These are phyloP conservation scores for Apomyelois bistriatella DNA, from an alignment of 2,888 invertebrate species.

Conservation along the genomic window DNA sequence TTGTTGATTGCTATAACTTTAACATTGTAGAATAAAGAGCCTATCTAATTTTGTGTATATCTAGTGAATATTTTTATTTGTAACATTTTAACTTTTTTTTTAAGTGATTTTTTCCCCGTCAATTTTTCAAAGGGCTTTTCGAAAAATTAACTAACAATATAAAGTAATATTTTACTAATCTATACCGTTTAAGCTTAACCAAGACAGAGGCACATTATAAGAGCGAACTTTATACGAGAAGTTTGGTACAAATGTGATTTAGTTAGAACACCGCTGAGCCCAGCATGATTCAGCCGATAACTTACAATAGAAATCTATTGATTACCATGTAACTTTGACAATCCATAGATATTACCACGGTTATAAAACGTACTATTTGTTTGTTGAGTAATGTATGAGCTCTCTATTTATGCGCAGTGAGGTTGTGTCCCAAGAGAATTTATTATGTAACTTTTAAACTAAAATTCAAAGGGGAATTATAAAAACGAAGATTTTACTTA, in stretches of 20 bases:
- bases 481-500: too few relatives aligned
- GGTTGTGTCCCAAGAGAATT: slow-evolving; percentile 3
- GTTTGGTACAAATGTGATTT: slow-evolving; percentile 32
- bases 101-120: too few relatives aligned
- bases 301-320: slow-evolving; percentile 31
- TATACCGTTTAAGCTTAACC: not conserved
- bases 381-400: slow-evolving; percentile 12
- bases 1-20: slow-evolving; percentile 21
- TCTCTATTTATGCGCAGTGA: slow-evolving; percentile 14
- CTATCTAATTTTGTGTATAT: too few relatives aligned
- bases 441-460: not conserved
- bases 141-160: too few relatives aligned
- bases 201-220: slow-evolving; percentile 30
- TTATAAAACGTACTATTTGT: slow-evolving; percentile 17
- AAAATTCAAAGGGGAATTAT: too few relatives aligned
- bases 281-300: slow-evolving; percentile 42
- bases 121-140: too few relatives aligned
- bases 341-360: slow-evolving; percentile 17
- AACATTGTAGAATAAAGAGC: too few relatives aligned
- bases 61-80: too few relatives aligned
- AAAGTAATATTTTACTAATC: too few relatives aligned
- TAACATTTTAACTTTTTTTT: too few relatives aligned
- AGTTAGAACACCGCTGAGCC: slow-evolving; percentile 50
- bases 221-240: not conserved
- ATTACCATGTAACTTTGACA: slow-evolving; percentile 22